Percentiles rank a stretch among this genome's conserved stretches.
Evolutionary conservation across 2,113 vertebrate species (phyloP).

Genomic region (Ginglymostoma cirratum): DNA sequence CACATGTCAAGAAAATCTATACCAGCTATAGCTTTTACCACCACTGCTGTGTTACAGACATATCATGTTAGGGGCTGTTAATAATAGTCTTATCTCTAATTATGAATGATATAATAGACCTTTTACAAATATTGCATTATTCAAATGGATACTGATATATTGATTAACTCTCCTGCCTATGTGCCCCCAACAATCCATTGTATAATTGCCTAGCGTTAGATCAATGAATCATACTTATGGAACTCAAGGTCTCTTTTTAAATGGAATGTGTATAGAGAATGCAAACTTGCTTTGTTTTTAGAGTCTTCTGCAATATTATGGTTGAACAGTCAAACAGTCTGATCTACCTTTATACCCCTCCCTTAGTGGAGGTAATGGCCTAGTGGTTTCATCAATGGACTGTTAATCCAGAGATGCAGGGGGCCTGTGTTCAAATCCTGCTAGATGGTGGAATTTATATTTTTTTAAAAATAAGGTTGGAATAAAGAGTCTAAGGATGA

Average conservation of each 20-base stretch:
- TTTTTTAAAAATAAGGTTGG: no score
- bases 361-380: no score
- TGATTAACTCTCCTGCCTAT: not conserved
- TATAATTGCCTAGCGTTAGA: not conserved
- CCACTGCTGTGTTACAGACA: not conserved
- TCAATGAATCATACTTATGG: not conserved
- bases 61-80: not conserved
- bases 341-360: not conserved
- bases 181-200: not conserved
- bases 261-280: not conserved
- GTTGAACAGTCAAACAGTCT: not conserved
- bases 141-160: not conserved
- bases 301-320: not conserved
- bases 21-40: not conserved
- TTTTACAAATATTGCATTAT: not conserved
- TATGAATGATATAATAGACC: not conserved
- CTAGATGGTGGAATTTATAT: no score
- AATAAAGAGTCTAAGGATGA: no score
- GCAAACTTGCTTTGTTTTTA: not conserved
- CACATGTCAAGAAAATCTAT: constrained; percentile 15
- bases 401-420: no score
- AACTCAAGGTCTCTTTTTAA: not conserved
- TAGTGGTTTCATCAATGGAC: no score
- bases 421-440: no score
- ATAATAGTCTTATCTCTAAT: not conserved